Base-by-base conservation (phyloP, 2,113 vertebrate genomes). In the Muntiacus muntjak region DNA sequence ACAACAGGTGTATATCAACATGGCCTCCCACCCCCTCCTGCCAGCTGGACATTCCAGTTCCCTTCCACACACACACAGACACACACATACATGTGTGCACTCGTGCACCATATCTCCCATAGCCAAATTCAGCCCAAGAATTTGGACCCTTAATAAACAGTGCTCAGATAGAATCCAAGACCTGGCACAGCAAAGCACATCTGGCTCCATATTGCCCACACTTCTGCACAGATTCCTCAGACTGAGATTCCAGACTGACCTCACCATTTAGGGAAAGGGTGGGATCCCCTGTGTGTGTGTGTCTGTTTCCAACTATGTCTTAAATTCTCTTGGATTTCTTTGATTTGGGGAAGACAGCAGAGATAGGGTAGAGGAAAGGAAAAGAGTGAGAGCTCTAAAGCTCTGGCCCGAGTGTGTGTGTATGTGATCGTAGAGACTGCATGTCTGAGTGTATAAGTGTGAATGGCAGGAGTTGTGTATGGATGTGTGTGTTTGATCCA, bases 271-370 rank as follows among this genome's bases (percentile, higher is more conserved):
- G 64, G 45, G 15, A 45, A 28, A 52, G 45, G 7, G 13, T 60
- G 92, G 57, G n/a, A 55, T 50, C n/a, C 14, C 36, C n/a, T 71
- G 19, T 26, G 26, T 55, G 15, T 55, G 28, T 36, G 26, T 67
- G 45, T 76, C 47, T 89, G 15, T 96, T 96, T 95, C 78, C 36
- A 95, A 93, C 82, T 97, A 52, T 81, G 28, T 97, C 78, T 83
- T 97, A 76, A 30, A 74, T 79, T 62, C 52, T 78, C 57, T 86
- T 84, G 23, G 43, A 87, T 89, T 67, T 96, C 92, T 90, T 67
- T 93, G 43, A 47, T 57, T 6, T 90, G 14, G 43, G 23, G 36
- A 86, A 4, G 19, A 89, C 30, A 79, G 50, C 25, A 84, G 88
- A 85, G 15, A 60, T 9, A 62, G 54, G 76, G 45, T 21, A 91